phyloP scores from a whole-genome alignment of 92 coral and sea anemone species.

The Paragorgia papillata region DNA sequence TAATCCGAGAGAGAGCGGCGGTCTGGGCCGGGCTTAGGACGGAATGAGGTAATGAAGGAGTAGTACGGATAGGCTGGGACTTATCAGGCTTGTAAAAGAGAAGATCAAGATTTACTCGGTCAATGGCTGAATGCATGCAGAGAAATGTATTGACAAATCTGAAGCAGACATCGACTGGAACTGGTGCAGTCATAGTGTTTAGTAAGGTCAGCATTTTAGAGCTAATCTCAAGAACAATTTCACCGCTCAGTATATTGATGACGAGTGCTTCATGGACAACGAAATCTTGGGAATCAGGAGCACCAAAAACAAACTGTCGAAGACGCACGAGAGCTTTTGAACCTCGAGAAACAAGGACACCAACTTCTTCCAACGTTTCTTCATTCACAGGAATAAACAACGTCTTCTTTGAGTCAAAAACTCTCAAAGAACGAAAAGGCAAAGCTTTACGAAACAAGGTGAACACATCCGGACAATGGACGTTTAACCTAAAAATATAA shows the following conservation, averaged over 20 bases:
- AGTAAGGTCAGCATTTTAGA: conserved; percentile 56
- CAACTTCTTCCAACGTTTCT: conserved; percentile 75
- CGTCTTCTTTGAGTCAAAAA: conserved; percentile 18
- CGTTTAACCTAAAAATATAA: conserved; percentile 72
- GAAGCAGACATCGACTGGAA: conserved; percentile 86
- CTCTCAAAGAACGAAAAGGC: conserved; percentile 47
- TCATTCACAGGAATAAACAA: conserved; percentile 72
- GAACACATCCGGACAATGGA: conserved; percentile 69
- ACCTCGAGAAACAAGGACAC: conserved; percentile 73
- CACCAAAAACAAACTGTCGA: conserved; percentile 47
- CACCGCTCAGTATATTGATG: conserved; percentile 12
- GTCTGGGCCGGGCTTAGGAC: conserved; percentile 72
- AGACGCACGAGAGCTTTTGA: conserved; percentile 70
- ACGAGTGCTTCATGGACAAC: conserved; percentile 82
- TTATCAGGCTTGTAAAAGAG: conserved; percentile 61
- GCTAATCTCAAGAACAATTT: conserved; percentile 58
- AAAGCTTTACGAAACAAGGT: conserved; percentile 54
- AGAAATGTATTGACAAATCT: conserved; percentile 90
- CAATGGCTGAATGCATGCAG: conserved; percentile 83
- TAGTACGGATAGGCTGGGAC: conserved; percentile 43
- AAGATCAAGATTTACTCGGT: conserved; percentile 64
- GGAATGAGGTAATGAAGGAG: conserved; percentile 49
- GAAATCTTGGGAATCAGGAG: conserved; percentile 30
- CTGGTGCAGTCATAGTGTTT: conserved; percentile 48
- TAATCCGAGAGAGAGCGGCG: conserved; percentile 70